phyloP scores from a whole-genome alignment of 1,140 invertebrate species.

The Heliconius eleuchia region DNA sequence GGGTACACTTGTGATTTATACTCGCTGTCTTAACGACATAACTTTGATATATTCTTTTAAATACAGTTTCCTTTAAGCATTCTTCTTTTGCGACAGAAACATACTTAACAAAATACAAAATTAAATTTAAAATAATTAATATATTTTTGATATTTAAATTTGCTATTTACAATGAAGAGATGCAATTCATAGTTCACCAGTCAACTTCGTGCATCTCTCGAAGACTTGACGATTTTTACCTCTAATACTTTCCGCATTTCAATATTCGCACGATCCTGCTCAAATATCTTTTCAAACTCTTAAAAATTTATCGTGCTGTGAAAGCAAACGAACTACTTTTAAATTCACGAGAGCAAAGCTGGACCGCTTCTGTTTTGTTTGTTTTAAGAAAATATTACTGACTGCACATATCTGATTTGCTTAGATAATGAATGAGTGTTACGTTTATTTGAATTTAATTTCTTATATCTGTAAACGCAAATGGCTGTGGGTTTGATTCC shows the following conservation, averaged over 20 bases:
- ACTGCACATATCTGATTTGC: neutral
- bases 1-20: neutral
- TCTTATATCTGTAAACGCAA: too few relatives aligned
- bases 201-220: neutral
- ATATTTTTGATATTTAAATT: neutral
- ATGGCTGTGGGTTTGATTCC: too few relatives aligned
- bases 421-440: neutral
- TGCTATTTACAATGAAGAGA: neutral
- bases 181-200: constrained; percentile 2
- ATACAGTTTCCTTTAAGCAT: neutral
- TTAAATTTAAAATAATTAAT: neutral
- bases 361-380: constrained; percentile 14
- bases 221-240: constrained; percentile 13
- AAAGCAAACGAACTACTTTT: constrained; percentile 18
- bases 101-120: neutral
- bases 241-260: constrained; percentile 13
- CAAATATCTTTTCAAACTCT: constrained; percentile 11
- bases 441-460: too few relatives aligned
- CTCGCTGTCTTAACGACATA: neutral
- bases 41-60: neutral
- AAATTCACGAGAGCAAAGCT: constrained; percentile 25
- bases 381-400: neutral
- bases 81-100: neutral
- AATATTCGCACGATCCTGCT: constrained; percentile 9
- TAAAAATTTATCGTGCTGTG: constrained; percentile 10